Base-by-base conservation (phyloP, 1,140 invertebrate genomes). In the Meteorus sp. region DNA sequence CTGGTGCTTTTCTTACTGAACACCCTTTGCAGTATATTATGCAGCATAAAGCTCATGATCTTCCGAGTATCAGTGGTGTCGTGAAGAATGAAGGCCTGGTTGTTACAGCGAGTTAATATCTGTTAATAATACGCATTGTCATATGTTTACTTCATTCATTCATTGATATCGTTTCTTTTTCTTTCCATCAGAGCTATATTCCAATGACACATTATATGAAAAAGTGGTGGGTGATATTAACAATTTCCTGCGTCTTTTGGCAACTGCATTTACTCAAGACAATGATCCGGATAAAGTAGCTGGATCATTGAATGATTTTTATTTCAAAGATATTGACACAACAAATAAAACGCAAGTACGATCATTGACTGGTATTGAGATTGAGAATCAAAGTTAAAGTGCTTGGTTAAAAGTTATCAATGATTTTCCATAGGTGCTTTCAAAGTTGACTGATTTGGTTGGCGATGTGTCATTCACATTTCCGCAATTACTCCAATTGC, bases 1-100 rank as follows among this genome's bases (percentile, higher is more conserved):
- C 60, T 1, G 60, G 44, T n/a, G 63, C 63, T 5, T 56, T 65
- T 56, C 29, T 65, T 8, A 65, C 60, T 5, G 47, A 52, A 9
- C 55, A 27, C 35, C 63, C 63, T 1, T 8, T 58, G 3, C 31
- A 65, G n/a, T 6, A 22, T 3, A 55, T 65, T 25, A 19, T 54
- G n/a, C 2, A 15, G 2, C 22, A 52, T 11, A 47, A 54, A 54
- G 29, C 60, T 1, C 48, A 33, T 33, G 63, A 65, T 41, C 51
- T 60, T 9, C 63, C 63, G 1, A 59, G 33, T 43, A 60, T 65
- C 9, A 45, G 9, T 31, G 63, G 63, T 3, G 43, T 39, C 29
- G 54, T 57, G 3, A 54, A 50, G 13, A 23, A 62, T 27, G 63
- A 65, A 44, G 63, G 60, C 20, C 45, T 62, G 4, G 0, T 60